phyloP scores from a whole-genome alignment of 2,113 vertebrate genomes.

The Hippocampus zosterae region DNA sequence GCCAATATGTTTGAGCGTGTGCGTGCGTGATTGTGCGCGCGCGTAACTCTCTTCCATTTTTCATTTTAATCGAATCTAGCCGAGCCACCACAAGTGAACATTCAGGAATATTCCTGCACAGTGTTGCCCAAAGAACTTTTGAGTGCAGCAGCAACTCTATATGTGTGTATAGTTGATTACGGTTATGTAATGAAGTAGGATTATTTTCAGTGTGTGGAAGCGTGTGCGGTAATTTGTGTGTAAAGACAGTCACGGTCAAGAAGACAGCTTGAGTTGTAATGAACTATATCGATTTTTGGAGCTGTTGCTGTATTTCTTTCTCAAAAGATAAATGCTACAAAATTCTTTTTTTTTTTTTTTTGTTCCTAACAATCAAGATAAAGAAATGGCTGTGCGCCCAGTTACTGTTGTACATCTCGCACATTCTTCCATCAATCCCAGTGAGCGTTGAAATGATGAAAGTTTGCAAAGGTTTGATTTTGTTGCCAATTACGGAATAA shows the following conservation, averaged over 20 bases:
- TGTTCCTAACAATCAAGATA: slow-evolving; percentile 72
- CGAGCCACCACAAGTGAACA: slow-evolving; percentile 61
- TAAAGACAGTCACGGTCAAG: slow-evolving; percentile 58
- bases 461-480: slow-evolving; percentile 74
- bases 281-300: slow-evolving; percentile 79
- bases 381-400: slow-evolving; percentile 69
- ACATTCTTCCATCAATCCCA: slow-evolving; percentile 13
- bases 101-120: slow-evolving; percentile 54
- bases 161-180: slow-evolving; percentile 20
- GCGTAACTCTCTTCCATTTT: slow-evolving; percentile 40
- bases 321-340: slow-evolving; percentile 73
- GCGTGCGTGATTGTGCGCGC: slow-evolving; percentile 39
- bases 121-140: slow-evolving; percentile 43
- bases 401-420: slow-evolving; percentile 43
- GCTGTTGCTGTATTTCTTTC: slow-evolving; percentile 73
- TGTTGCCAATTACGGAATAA: slow-evolving; percentile 70
- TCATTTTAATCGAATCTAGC: slow-evolving; percentile 69
- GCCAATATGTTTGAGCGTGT: slow-evolving; percentile 74
- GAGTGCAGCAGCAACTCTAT: slow-evolving; percentile 6
- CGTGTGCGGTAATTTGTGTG: slow-evolving; percentile 15
- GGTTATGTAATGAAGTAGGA: slow-evolving; percentile 14
- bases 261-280: slow-evolving; percentile 72
- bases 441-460: slow-evolving; percentile 53
- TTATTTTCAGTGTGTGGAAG: slow-evolving; percentile 17
- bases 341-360: slow-evolving; percentile 62